Evolutionary conservation across 2,888 invertebrate genomes (phyloP).

Genomic region (Lepidocyrtoides sp.): DNA sequence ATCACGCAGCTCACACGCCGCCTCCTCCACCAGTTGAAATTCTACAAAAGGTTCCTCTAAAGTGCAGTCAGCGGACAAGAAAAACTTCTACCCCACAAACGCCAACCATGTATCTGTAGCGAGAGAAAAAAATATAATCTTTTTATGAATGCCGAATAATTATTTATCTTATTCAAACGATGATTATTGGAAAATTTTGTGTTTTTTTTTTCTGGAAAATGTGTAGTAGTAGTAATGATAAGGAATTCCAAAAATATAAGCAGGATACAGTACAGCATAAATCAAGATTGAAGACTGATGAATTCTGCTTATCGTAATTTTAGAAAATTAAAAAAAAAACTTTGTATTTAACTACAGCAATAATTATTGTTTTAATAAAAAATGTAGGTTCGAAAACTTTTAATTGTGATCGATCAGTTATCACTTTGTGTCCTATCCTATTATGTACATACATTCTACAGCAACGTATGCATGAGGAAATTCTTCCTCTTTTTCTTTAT

Average conservation of each 20-base stretch:
- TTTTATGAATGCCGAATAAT: too few species aligned
- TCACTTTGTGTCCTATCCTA: too few species aligned
- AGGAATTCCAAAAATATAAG: neutral
- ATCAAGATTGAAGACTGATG: constrained; percentile 67
- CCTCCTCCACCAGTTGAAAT: constrained; percentile 81
- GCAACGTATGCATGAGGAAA: too few species aligned
- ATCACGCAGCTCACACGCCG: constrained; percentile 79
- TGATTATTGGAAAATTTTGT: too few species aligned
- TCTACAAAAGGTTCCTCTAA: constrained; percentile 75
- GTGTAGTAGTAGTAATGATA: neutral
- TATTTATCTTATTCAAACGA: too few species aligned
- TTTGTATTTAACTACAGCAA: neutral
- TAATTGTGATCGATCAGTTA: too few species aligned
- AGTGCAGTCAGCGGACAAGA: constrained; percentile 65
- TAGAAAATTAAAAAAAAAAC: neutral
- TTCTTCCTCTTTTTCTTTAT: too few species aligned
- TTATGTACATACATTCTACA: too few species aligned
- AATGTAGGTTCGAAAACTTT: too few species aligned
- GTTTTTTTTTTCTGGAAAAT: neutral
- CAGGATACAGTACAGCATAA: constrained; percentile 20
- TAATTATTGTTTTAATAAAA: too few species aligned
- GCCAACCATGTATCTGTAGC: constrained; percentile 65
- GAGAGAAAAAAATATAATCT: neutral
- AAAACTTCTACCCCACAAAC: constrained; percentile 71
- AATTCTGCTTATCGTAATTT: constrained; percentile 56